Evolutionary conservation across 2,888 invertebrate species (phyloP).

Genomic region (Nemurella pictetii): DNA sequence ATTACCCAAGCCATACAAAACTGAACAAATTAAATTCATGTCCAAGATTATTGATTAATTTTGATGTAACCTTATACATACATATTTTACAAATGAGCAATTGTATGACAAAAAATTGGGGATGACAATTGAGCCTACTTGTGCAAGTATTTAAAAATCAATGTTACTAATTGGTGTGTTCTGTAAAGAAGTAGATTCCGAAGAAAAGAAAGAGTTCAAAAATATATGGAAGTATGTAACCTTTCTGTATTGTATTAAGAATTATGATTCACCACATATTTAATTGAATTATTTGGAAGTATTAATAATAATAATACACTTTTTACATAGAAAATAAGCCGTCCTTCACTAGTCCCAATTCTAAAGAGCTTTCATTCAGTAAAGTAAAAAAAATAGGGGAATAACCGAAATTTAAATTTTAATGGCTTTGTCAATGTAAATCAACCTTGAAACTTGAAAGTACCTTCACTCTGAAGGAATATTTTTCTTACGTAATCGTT

Average conservation of each 20-base stretch:
- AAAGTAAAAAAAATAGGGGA: too few relatives aligned
- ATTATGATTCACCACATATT: not conserved
- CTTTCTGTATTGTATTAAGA: not conserved
- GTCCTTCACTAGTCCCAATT: not conserved
- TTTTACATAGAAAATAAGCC: too few relatives aligned
- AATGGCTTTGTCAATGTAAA: too few relatives aligned
- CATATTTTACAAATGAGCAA: not conserved
- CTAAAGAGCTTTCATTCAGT: not conserved
- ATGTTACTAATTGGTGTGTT: not conserved
- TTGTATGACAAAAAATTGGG: not conserved
- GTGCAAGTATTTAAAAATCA: not conserved
- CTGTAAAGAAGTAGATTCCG: not conserved
- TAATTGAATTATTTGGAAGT: not conserved
- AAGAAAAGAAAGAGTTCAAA: not conserved
- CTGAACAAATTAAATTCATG: not conserved
- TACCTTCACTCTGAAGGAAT: too few relatives aligned
- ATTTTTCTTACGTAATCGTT: too few relatives aligned
- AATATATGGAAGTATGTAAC: not conserved
- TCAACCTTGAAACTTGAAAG: too few relatives aligned
- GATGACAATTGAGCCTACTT: not conserved
- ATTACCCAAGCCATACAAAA: not conserved
- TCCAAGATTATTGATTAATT: too few relatives aligned
- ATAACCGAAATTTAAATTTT: too few relatives aligned
- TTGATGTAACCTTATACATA: too few relatives aligned
- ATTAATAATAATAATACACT: not conserved